Base-by-base conservation (phyloP, 2,797 vertebrate species). In the Scarus forsteni region DNA sequence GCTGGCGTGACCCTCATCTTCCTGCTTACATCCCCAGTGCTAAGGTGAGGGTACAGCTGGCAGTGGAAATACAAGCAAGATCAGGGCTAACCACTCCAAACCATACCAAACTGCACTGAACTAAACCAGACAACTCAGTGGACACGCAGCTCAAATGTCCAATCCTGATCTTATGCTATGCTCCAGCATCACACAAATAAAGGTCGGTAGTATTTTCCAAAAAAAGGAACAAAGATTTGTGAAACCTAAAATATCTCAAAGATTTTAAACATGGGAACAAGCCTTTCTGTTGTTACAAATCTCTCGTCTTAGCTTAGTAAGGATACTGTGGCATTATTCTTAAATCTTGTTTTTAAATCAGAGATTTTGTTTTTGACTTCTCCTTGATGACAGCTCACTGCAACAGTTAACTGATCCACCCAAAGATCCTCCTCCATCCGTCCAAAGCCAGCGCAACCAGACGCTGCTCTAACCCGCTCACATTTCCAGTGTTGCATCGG, bases 341-440 rank as follows among this genome's bases (percentile, higher is more conserved):
- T 7, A 7, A 6, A 27, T 56, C 19, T 27, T 9, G 39, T 49
- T 45, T 10, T 18, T 60, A 1, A 12, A 67, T 52, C 43, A 44
- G 40, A 70, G 43, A 58, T 16, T 7, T 12, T 38, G 2, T 11
- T 7, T 27, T 60, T 39, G 18, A 8, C 34, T n/a, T 70, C 27
- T 63, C 38, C 27, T 63, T 48, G 16, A 42, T 6, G 48, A 8
- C 14, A 58, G 7, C 8, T 16, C n/a, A 15, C 27, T 18, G n/a
- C 16, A 3, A 7, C 19, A 8, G 15, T n/a, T 56, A 56, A 55
- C 5, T 42, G 70, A 73, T 6, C 27, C 54, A 56, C 54, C 39
- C 36, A 19, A 55, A 57, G 7, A 27, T 15, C 35, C 48, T 56
- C 11, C 35, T 72, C 46, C 66, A 61, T 70, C 75, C 73, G n/a